These are phyloP conservation scores for Ariopsis seemanni DNA, from an alignment of 2,113 vertebrate genomes.

Conservation along the genomic window DNA sequence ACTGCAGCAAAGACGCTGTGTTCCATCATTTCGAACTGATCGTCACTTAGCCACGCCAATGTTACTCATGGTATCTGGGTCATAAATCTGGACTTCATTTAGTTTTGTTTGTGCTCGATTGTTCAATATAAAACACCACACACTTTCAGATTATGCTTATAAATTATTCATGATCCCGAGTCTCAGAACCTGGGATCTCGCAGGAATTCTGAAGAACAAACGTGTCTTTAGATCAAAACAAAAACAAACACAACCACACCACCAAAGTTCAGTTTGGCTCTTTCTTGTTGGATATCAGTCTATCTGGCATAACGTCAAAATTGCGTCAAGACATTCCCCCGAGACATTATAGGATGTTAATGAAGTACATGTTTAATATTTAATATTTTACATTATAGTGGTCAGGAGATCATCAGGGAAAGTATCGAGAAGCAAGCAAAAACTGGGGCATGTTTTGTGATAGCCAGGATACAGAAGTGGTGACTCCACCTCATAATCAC, in stretches of 20 bases:
- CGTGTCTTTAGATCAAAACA: background rate
- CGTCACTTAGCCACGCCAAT: background rate
- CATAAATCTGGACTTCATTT: background rate
- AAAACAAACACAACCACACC: background rate
- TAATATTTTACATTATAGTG: background rate
- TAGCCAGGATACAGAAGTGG: background rate
- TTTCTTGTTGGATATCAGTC: no score
- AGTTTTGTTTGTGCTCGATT: background rate
- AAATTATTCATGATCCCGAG: background rate
- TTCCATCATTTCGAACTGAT: background rate
- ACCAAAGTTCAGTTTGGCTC: no score
- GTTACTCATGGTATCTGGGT: background rate
- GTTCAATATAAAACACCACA: background rate
- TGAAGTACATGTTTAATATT: background rate
- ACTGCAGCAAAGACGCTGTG: background rate
- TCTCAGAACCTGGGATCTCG: background rate
- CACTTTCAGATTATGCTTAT: background rate
- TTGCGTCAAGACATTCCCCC: background rate
- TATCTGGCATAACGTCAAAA: background rate
- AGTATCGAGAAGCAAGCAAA: background rate
- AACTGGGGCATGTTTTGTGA: background rate
- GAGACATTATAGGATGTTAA: background rate
- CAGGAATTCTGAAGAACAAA: background rate
- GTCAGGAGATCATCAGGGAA: no score
- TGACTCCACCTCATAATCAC: background rate